Evolutionary conservation across 2,888 invertebrate genomes (phyloP), one percentile per base, ranked within the genome.

Genomic region (Torymus auratus): DNA sequence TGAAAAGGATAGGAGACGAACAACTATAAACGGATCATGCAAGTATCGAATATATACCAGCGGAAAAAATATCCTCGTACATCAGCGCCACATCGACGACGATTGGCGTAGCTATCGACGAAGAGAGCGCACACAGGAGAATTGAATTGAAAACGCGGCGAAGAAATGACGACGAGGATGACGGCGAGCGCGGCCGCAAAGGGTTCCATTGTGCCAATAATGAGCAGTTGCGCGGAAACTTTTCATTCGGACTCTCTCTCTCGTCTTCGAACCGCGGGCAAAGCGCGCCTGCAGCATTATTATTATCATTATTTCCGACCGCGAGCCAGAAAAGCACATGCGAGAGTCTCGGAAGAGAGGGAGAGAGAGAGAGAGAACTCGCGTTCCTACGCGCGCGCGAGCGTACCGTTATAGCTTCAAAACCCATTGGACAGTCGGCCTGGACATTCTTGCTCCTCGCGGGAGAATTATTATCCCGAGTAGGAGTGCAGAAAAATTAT

Each of bases 381-480:
- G 70, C 71, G 75, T 67, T 76, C 75, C 71, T 67, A 2, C 58
- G 67, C 71, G 56, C 72, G 53, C 72, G 53, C 20, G 56, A 28
- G 56, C 71, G 67, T 74, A 74, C 74, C 73, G 79, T 79, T 79
- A 74, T 73, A 69, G n/a, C 69, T 69, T 69, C 64, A 58, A 74
- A 73, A 74, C 69, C 52, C 58, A 79, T 73, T 74, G 62, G 74
- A 78, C 73, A 73, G 50, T 78, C 50, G 62, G 41, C 55, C 60
- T 67, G 78, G 72, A 61, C 72, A 55, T 67, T 71, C 67, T 64
- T 56, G 15, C 41, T 17, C 10, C 41, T 61, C 41, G 41, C 7
- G n/a, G 23, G 15, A 23, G 56, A 77, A 64, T 69, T 62, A 58
- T 72, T 73, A 50, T 55, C 14, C 55, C 14, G 68, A 60, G 23